Evolutionary conservation across 1,140 invertebrate genomes (phyloP).

Genomic region (Drosophila paulistorum): DNA sequence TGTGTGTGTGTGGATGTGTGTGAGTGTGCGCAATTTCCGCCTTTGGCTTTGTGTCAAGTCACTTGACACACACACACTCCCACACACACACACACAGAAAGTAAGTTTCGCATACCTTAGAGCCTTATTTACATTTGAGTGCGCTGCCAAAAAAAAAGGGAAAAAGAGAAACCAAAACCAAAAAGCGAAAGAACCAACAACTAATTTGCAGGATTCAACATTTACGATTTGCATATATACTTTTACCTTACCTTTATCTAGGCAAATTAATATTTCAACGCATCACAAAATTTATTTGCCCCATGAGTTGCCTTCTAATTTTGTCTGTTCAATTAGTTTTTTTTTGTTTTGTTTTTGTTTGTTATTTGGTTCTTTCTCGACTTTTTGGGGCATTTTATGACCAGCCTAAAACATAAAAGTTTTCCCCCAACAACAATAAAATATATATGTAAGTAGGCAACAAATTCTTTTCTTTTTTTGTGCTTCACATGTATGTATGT

Average conservation of each 20-base stretch:
- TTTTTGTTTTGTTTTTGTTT: neutral
- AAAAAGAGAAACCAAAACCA: constrained; percentile 7
- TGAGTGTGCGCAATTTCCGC: constrained; percentile 60
- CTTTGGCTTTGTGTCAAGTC: constrained; percentile 75
- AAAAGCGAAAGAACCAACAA: constrained; percentile 27
- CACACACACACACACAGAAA: constrained; percentile 9
- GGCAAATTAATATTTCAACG: constrained; percentile 26
- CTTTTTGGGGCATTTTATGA: constrained; percentile 7
- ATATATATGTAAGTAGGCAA: constrained; percentile 6
- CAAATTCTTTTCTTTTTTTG: constrained; percentile 35
- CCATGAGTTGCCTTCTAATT: constrained; percentile 66
- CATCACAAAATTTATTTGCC: constrained; percentile 45
- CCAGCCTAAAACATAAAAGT: constrained; percentile 64
- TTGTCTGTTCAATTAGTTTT: constrained; percentile 77
- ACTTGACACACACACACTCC: constrained; percentile 49
- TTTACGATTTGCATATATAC: constrained; percentile 42
- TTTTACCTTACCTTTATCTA: neutral
- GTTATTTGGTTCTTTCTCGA: neutral
- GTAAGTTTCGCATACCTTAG: constrained; percentile 41
- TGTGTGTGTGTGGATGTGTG: constrained; percentile 21
- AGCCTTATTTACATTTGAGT: constrained; percentile 63
- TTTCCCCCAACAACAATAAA: constrained; percentile 14
- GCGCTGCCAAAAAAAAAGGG: constrained; percentile 1
- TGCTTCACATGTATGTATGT: constrained; percentile 35
- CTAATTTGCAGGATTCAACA: constrained; percentile 65